Base-by-base conservation (phyloP, 2,888 invertebrate species). In the Tethea ocularis region DNA sequence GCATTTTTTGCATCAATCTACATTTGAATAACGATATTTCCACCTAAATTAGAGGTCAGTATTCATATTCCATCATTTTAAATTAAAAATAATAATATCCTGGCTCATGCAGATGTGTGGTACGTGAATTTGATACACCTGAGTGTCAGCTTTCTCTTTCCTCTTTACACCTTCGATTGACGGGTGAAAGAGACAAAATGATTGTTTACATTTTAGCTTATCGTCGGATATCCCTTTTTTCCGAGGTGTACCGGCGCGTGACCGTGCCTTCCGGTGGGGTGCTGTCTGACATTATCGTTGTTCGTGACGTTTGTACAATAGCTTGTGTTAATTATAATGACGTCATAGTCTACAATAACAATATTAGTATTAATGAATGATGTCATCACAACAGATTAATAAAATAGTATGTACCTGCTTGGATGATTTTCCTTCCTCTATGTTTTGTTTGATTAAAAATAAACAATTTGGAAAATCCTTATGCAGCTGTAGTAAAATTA, bases 201-300 rank as follows among this genome's bases (percentile, higher is more conserved):
- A 56, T 65, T 61, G 64, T 62, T 67, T 71, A 69, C 56, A 62
- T 68, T 55, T 62, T 68, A 70, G 74, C 78, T n/a, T 77, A 78
- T 8, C 29, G 78, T 83, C 87, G 88, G 86, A 91, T 83, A 87
- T 89, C 90, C 92, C 89, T 82, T 85, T n/a, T 77, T 89, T 91
- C 89, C 91, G 86, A 68, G 78, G 75, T 52, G 67, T 72, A 82
- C 61, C 82, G 81, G 75, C 77, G 87, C 91, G 87, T 91, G 92
- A 91, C 92, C 84, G 77, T 66, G 69, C 80, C 84, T 87, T 90
- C 92, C 91, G 89, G 80, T 71, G 74, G 72, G 77, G 83, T 84
- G 29, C 29, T 29, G 83, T 82, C 77, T 76, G 81, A 77, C 80
- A 80, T 73, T 76, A 75, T 81, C 86, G n/a, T n/a, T n/a, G n/a